Evolutionary conservation across 2,888 invertebrate genomes (phyloP).

Genomic region (Catocala nupta): DNA sequence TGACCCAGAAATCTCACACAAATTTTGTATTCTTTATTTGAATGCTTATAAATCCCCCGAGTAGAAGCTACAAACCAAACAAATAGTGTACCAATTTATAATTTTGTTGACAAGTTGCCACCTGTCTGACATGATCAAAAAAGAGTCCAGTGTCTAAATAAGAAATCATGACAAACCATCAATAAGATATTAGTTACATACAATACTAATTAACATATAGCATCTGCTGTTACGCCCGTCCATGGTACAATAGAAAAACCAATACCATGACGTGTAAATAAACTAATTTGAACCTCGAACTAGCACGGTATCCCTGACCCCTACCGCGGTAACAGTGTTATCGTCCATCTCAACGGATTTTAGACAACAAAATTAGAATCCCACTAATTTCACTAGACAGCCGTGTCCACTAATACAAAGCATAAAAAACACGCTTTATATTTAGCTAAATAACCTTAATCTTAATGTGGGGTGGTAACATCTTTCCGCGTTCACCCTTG

Average conservation of each 20-base stretch:
- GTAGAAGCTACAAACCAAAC: too few species aligned
- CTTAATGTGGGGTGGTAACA: conserved; percentile 78
- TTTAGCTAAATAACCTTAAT: conserved; percentile 81
- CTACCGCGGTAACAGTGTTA: conserved; percentile 37
- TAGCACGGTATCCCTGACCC: conserved; percentile 39
- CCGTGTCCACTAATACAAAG: conserved; percentile 82
- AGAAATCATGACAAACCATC: conserved; percentile 34
- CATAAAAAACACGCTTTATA: conserved; percentile 76
- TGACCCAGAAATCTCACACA: too few species aligned
- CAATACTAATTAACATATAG: conserved; percentile 31
- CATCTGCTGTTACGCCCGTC: conserved; percentile 37
- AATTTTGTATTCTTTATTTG: too few species aligned
- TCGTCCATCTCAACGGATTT: conserved; percentile 53
- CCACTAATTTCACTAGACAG: conserved; percentile 81
- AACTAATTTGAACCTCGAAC: conserved; percentile 42
- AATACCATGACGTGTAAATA: conserved; percentile 49
- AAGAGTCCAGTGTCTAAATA: conserved; percentile 24
- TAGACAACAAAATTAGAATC: conserved; percentile 55
- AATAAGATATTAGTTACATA: conserved; percentile 34
- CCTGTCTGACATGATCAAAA: conserved; percentile 22
- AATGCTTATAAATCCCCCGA: too few species aligned
- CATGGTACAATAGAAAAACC: conserved; percentile 51
- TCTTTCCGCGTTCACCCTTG: conserved; percentile 70
- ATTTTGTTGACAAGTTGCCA: not conserved
- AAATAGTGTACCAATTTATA: not conserved